Conservation (phyloP, 1,140 invertebrate genomes). For the Leucophenga varia region DNA sequence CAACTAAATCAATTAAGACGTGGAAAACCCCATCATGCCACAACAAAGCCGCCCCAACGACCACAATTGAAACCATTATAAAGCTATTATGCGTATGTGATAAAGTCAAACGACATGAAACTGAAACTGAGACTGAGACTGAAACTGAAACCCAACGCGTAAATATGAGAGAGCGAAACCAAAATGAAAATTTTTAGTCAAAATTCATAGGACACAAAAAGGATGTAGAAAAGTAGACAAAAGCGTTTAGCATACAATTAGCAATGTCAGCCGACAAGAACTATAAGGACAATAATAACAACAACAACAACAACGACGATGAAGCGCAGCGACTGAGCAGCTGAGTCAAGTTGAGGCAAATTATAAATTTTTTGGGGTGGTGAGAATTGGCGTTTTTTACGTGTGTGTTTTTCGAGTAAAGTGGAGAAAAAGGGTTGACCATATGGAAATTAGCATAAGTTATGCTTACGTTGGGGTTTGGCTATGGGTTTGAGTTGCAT, state of each 20-base stretch:
- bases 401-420: background rate
- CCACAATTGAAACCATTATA: too few species aligned
- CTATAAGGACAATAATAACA: constrained; percentile 18
- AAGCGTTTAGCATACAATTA: constrained; percentile 52
- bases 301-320: background rate
- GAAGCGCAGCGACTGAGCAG: background rate
- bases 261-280: constrained; percentile 34
- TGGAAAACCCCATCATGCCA: too few species aligned
- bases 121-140: too few species aligned
- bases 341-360: constrained; percentile 32
- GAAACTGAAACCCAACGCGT: too few species aligned
- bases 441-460: constrained; percentile 55
- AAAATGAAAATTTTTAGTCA: too few species aligned
- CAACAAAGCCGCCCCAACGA: too few species aligned
- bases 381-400: constrained; percentile 24
- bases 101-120: too few species aligned
- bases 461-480: constrained; percentile 11
- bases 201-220: too few species aligned
- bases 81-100: too few species aligned
- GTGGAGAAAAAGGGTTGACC: constrained; percentile 47
- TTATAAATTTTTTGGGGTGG: constrained; percentile 47
- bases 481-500: constrained; percentile 2
- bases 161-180: too few species aligned
- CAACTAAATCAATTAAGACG: too few species aligned
- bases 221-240: too few species aligned